Evolutionary conservation across 1,140 invertebrate species (phyloP), one percentile per base, ranked within the genome.

Genomic region (Drosophila equinoxialis): DNA sequence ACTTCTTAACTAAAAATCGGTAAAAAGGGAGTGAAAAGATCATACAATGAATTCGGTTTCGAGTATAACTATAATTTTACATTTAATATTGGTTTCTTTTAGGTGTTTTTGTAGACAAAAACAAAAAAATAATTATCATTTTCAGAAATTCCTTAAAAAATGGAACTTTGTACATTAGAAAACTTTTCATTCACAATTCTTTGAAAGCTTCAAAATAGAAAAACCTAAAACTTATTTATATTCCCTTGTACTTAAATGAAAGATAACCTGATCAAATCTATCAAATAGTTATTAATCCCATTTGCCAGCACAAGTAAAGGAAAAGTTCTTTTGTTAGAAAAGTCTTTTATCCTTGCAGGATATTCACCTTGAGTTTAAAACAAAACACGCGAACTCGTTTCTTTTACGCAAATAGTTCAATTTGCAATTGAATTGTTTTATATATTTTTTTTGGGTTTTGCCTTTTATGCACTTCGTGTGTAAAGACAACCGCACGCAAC

Each of bases 401-500:
- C 10, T 39, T 17, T 6, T 55, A 3, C 45, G 23, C 45, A 51
- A 51, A 5, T 51, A 51, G 1, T 51, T 23, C 2, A 51, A 51
- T 20, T 51, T 65, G 35, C 58, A 70, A 72, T 57, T 63, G 41
- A 51, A 51, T 51, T 70, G 69, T 71, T 81, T 73, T 59, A 68
- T 20, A 17, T 23, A 10, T 3, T 5, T 23, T 51, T 51, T 11
- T 23, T 23, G 20, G 14, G 2, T 48, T 10, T 48, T 48, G 6
- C 14, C 26, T 26, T 45, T 45, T 45, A 7, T 45, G 14, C 6
- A 7, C n/a, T 8, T 11, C 20, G 45, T 11, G 7, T 23, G 65
- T 51, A 41, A 72, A 77, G 71, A 74, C 78, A 82, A 89, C 90
- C 90, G 81, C 80, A 91, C 90, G 86, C 67, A 85, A 90, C 86